Conservation (phyloP, 2,888 invertebrate genomes). For the Sipha maydis region DNA sequence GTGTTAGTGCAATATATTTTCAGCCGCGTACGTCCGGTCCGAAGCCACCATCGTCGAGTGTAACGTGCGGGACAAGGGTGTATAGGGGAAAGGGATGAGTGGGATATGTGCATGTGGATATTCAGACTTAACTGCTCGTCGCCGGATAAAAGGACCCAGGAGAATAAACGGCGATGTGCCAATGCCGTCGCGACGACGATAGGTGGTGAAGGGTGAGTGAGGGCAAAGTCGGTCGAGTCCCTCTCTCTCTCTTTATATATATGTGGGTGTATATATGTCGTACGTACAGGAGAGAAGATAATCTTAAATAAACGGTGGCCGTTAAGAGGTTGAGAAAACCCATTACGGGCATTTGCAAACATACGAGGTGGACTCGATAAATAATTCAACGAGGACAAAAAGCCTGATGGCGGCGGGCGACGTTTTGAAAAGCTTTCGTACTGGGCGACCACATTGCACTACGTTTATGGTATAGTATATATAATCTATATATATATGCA, state of each 20-base stretch:
- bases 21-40: conserved; percentile 8
- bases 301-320: conserved; percentile 58
- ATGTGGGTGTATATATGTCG: not conserved
- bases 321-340: conserved; percentile 58
- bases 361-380: conserved; percentile 36
- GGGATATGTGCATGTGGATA: not conserved
- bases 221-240: not conserved
- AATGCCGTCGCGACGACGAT: conserved; percentile 2
- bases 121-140: conserved; percentile 32
- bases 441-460: not conserved
- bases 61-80: not conserved
- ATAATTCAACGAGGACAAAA: conserved; percentile 55
- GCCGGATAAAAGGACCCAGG: conserved; percentile 42
- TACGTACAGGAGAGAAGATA: conserved; percentile 37
- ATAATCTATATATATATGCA: not conserved
- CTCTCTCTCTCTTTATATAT: not conserved
- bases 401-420: conserved; percentile 13
- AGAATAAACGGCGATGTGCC: conserved; percentile 54
- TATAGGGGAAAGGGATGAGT: not conserved
- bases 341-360: conserved; percentile 53
- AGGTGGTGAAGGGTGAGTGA: not conserved
- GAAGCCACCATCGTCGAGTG: not conserved
- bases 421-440: conserved; percentile 26
- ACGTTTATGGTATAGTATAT: not conserved
- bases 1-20: conserved; percentile 34